Conservation (phyloP, 2,888 invertebrate genomes). For the Scotopteryx bipunctaria region DNA sequence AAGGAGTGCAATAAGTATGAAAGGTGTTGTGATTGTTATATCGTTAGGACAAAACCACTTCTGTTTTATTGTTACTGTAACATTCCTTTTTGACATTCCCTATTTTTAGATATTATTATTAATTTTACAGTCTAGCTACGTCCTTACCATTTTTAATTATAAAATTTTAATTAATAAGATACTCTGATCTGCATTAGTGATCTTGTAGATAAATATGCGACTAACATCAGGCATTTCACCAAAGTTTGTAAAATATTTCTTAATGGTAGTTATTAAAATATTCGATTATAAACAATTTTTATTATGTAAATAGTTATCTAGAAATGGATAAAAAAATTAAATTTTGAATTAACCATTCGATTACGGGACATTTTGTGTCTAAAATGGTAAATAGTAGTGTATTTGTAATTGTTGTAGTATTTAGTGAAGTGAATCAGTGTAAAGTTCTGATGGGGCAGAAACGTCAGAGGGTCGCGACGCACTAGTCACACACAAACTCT, state of each 20-base stretch:
- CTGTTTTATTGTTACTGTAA: slow-evolving; percentile 71
- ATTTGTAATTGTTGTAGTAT: slow-evolving; percentile 81
- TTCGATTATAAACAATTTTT: slow-evolving; percentile 78
- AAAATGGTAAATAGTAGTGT: slow-evolving; percentile 80
- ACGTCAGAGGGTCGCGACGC: slow-evolving; percentile 67
- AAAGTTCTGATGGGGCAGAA: slow-evolving; percentile 51
- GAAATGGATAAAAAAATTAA: slow-evolving; percentile 65
- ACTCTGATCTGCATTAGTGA: slow-evolving; percentile 37
- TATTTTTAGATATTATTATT: slow-evolving; percentile 40
- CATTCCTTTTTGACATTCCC: slow-evolving; percentile 59
- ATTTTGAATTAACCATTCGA: slow-evolving; percentile 69
- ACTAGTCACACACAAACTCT: slow-evolving; percentile 62
- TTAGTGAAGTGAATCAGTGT: slow-evolving; percentile 70
- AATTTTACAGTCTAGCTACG: slow-evolving; percentile 36
- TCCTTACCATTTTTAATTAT: slow-evolving; percentile 39
- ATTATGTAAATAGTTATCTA: slow-evolving; percentile 79
- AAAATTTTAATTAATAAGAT: slow-evolving; percentile 33
- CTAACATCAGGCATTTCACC: slow-evolving; percentile 79
- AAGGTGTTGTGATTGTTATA: slow-evolving; percentile 81
- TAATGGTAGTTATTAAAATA: slow-evolving; percentile 74
- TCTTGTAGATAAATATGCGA: slow-evolving; percentile 65
- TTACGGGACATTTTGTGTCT: slow-evolving; percentile 75
- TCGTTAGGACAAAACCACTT: slow-evolving; percentile 64
- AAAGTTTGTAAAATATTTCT: slow-evolving; percentile 83
- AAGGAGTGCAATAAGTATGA: slow-evolving; percentile 82